Conservation (phyloP, 2,888 invertebrate genomes). For the Orthosia incerta region DNA sequence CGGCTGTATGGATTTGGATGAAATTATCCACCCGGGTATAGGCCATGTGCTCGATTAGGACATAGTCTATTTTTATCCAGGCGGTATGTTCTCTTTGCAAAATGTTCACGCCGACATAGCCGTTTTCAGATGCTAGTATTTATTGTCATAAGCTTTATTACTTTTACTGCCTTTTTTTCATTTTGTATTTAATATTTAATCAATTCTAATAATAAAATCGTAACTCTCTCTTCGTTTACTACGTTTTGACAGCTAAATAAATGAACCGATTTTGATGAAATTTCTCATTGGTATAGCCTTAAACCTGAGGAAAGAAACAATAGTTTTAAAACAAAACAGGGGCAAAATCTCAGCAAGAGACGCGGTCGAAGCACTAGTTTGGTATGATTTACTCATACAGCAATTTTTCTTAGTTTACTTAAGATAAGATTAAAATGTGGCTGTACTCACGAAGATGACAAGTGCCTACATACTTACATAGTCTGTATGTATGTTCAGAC, state of each 20-base stretch:
- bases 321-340: background rate
- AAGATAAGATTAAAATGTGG: constrained; percentile 42
- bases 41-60: no score
- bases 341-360: background rate
- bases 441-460: constrained; percentile 8
- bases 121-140: no score
- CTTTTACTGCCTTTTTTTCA: background rate
- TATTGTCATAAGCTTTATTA: background rate
- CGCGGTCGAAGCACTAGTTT: background rate
- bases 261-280: background rate
- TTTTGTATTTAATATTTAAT: background rate
- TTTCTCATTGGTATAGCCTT: background rate
- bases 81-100: no score
- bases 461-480: constrained; percentile 9
- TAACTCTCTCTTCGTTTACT: background rate
- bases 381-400: constrained; percentile 23
- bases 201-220: background rate
- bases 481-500: constrained; percentile 11
- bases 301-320: background rate
- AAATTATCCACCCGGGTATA: no score
- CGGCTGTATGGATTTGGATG: no score
- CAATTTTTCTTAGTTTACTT: constrained; percentile 35
- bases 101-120: no score
- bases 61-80: no score
- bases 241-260: no score